phyloP scores from a whole-genome alignment of 2,113 vertebrate species.

The Spilogale gracilis region DNA sequence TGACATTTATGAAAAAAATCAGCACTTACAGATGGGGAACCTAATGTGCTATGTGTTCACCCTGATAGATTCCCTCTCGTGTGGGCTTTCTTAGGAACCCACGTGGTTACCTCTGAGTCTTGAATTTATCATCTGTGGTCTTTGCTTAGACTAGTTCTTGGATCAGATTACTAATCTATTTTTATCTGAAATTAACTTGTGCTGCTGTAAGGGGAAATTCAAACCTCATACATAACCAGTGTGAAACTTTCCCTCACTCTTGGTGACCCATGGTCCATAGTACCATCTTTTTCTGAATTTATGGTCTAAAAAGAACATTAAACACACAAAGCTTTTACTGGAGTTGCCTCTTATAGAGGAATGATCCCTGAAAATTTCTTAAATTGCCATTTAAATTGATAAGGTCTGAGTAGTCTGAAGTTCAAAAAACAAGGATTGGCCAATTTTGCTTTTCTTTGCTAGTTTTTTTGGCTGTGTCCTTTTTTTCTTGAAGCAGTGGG shows the following conservation, averaged over 20 bases:
- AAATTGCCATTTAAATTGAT: not conserved
- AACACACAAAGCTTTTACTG: not conserved
- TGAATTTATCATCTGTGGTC: not conserved
- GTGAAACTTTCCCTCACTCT: not conserved
- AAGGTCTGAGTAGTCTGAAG: not conserved
- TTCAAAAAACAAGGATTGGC: slow-evolving; percentile 19
- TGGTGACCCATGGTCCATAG: not conserved
- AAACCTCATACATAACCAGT: not conserved
- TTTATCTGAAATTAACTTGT: slow-evolving; percentile 3
- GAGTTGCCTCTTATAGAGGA: not conserved
- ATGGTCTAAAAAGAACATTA: not conserved
- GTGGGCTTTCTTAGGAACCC: not conserved
- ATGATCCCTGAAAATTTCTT: not conserved
- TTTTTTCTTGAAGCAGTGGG: not conserved
- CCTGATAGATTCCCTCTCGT: not conserved
- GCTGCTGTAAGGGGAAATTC: not conserved
- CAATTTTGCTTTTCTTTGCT: not conserved
- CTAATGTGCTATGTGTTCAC: not conserved
- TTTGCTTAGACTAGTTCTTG: not conserved
- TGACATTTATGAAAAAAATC: not conserved
- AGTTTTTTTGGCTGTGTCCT: not conserved
- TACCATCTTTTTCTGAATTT: slow-evolving; percentile 28
- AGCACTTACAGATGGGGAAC: not conserved
- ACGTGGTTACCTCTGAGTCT: not conserved
- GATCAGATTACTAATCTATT: not conserved